phyloP scores from a whole-genome alignment of 1,140 invertebrate genomes.

The Calliphora vicina region DNA sequence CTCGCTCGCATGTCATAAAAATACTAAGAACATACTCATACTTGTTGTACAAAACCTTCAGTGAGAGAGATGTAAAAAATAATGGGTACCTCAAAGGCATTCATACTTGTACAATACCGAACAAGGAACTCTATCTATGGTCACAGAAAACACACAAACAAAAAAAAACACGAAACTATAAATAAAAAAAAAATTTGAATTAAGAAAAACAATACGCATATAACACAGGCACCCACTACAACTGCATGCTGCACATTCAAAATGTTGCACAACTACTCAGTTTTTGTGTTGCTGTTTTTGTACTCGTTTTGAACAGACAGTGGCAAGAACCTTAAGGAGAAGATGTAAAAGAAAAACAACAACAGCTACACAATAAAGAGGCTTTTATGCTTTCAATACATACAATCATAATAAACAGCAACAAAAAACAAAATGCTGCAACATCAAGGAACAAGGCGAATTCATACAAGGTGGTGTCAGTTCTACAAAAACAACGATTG shows the following conservation, averaged over 20 bases:
- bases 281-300: background rate
- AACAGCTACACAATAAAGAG: background rate
- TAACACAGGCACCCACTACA: background rate
- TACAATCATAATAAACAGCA: background rate
- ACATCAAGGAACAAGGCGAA: background rate
- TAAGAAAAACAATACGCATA: background rate
- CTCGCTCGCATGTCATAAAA: background rate
- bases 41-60: background rate
- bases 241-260: background rate
- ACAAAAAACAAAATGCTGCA: background rate
- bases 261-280: background rate
- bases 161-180: background rate
- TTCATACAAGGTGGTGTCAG: too few species aligned
- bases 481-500: too few species aligned
- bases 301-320: background rate
- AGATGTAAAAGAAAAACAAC: background rate
- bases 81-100: conserved; percentile 4
- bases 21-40: background rate
- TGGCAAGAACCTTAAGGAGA: background rate
- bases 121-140: background rate
- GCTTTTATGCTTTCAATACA: background rate
- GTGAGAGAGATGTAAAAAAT: background rate
- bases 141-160: background rate
- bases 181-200: too few species aligned
- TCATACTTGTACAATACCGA: background rate